Percentiles rank a stretch among this genome's conserved stretches.
These are phyloP conservation scores for Lycocorax pyrrhopterus DNA, from an alignment of 2,113 vertebrate species.

Conservation along the genomic window DNA sequence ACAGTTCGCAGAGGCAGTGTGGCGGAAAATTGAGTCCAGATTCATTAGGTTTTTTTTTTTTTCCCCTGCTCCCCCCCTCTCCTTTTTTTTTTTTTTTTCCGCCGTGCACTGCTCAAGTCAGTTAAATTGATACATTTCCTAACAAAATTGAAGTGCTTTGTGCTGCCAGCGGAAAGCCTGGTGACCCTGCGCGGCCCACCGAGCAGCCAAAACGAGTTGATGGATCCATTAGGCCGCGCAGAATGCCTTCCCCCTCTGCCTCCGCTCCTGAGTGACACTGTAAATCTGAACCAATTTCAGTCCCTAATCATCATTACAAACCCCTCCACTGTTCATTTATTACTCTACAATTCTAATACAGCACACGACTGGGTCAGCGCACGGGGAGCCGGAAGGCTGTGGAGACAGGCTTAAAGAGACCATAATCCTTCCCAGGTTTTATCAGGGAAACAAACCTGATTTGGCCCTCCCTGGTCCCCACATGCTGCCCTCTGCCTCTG, in stretches of 20 bases:
- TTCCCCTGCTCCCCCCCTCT: accelerated
- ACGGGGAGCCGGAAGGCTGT: not conserved
- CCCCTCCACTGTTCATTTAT: slow-evolving; percentile 96
- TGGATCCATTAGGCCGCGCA: slow-evolving; percentile 99
- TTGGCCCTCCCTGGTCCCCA: not conserved
- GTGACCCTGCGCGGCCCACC: slow-evolving; percentile 98
- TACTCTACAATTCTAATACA: slow-evolving; percentile 88
- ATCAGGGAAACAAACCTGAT: not conserved
- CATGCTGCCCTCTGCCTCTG: not conserved
- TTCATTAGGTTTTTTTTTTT: slow-evolving; percentile 90
- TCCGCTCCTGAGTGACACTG: slow-evolving; percentile 94
- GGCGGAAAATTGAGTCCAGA: slow-evolving; percentile 99
- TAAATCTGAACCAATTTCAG: slow-evolving; percentile 99
- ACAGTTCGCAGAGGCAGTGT: slow-evolving; percentile 96
- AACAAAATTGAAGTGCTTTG: slow-evolving; percentile 99
- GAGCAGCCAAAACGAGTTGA: slow-evolving; percentile 97
- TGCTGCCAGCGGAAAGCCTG: slow-evolving; percentile 98
- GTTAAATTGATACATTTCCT: slow-evolving; percentile 99
- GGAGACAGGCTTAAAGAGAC: slow-evolving; percentile 82
- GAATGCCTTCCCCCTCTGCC: slow-evolving; percentile 92
- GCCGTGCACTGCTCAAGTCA: slow-evolving; percentile 91
- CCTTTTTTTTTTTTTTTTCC: not conserved
- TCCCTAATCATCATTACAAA: slow-evolving; percentile 99
- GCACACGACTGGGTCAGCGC: slow-evolving; percentile 80
- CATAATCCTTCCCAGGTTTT: slow-evolving; percentile 48